Conservation (phyloP, 1,140 invertebrate species). For the Drosophila sucinea region DNA sequence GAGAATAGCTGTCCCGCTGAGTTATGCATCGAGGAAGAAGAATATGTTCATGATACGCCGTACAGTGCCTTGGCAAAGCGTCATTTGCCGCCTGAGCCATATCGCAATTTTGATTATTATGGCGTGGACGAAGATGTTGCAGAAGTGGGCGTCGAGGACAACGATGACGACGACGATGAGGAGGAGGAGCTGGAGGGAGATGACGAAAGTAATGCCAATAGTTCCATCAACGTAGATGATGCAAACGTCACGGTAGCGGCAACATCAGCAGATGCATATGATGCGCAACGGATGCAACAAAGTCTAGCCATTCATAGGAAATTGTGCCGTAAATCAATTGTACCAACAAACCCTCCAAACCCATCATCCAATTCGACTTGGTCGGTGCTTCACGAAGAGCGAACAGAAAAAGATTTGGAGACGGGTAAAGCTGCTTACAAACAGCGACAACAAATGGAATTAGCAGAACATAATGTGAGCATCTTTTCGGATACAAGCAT, state of each 20-base stretch:
- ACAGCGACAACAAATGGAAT: background rate
- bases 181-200: slow-evolving; percentile 18
- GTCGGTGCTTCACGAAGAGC: background rate
- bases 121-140: slow-evolving; percentile 46
- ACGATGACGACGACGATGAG: slow-evolving; percentile 40
- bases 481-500: slow-evolving; percentile 27
- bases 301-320: slow-evolving; percentile 37
- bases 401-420: slow-evolving; percentile 16
- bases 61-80: slow-evolving; percentile 77
- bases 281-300: slow-evolving; percentile 28
- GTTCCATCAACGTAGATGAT: slow-evolving; percentile 4
- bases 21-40: slow-evolving; percentile 55
- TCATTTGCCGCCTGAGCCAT: slow-evolving; percentile 70
- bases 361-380: background rate
- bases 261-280: background rate
- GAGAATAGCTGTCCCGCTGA: slow-evolving; percentile 42
- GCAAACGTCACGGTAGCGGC: background rate
- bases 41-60: slow-evolving; percentile 60
- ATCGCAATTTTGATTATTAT: slow-evolving; percentile 73
- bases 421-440: background rate
- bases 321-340: slow-evolving; percentile 50
- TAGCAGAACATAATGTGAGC: slow-evolving; percentile 6
- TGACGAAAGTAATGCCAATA: slow-evolving; percentile 1
- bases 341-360: slow-evolving; percentile 10
- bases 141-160: slow-evolving; percentile 24